Evolutionary conservation across 2,113 vertebrate genomes (phyloP).

Genomic region (Alosa alosa): DNA sequence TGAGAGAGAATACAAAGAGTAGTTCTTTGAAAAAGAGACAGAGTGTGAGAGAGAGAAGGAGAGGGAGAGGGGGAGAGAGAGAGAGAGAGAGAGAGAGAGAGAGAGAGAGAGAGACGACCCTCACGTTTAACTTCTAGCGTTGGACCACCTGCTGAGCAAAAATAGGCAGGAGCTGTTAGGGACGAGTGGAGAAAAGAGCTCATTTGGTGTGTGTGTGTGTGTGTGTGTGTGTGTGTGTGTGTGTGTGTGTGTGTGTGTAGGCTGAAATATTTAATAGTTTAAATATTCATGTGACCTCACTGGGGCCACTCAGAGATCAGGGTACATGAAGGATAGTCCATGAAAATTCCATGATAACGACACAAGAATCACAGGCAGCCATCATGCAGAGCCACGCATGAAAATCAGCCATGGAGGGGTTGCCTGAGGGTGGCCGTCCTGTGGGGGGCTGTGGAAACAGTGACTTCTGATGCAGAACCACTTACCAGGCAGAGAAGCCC

Average conservation of each 20-base stretch:
- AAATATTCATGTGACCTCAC: neutral
- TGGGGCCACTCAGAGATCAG: neutral
- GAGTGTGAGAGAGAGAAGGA: too few species aligned
- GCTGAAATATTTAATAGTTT: neutral
- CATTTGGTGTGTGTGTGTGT: neutral
- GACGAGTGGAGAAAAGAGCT: neutral
- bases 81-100: neutral
- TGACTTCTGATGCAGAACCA: neutral
- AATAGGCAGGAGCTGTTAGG: neutral
- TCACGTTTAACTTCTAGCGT: neutral
- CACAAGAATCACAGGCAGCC: neutral
- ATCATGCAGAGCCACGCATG: too few species aligned
- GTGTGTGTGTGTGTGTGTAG: slow-evolving; percentile 6
- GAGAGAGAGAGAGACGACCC: neutral
- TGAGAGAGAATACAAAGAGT: too few species aligned
- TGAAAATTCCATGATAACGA: neutral
- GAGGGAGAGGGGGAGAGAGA: neutral
- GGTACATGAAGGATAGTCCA: neutral
- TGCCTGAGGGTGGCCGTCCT: too few species aligned
- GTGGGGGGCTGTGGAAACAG: neutral
- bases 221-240: slow-evolving; percentile 2
- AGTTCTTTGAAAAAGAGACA: too few species aligned
- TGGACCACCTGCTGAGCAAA: neutral
- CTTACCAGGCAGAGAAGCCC: neutral
- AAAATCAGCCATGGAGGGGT: too few species aligned